phyloP scores from a whole-genome alignment of 2,113 vertebrate genomes.

The Gnathonemus echidnorhynchus region DNA sequence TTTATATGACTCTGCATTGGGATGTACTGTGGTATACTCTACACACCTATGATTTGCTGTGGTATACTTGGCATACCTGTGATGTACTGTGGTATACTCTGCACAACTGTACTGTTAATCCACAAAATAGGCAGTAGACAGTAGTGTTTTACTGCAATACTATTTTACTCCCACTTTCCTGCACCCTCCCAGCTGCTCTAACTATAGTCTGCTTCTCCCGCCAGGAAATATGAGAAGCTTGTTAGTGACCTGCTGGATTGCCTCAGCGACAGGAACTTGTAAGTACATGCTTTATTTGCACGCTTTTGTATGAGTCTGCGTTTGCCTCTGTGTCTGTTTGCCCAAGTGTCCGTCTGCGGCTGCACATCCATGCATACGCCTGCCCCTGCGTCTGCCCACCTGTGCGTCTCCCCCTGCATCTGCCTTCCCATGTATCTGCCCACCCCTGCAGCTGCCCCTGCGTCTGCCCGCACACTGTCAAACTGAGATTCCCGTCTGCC shows the following conservation, averaged over 20 bases:
- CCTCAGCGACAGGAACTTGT: constrained; percentile 85
- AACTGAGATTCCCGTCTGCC: not conserved
- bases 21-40: not conserved
- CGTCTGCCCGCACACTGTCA: not conserved
- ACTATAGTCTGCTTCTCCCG: constrained; percentile 25
- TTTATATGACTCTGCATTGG: no score
- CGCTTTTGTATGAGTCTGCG: not conserved
- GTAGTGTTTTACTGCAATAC: not conserved
- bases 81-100: not conserved
- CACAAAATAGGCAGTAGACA: not conserved
- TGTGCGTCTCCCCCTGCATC: not conserved
- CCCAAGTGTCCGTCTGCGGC: not conserved
- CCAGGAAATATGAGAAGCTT: constrained; percentile 83
- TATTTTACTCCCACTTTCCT: not conserved
- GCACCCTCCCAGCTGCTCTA: not conserved
- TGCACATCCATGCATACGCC: not conserved
- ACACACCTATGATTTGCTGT: not conserved
- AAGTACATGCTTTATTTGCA: constrained; percentile 45
- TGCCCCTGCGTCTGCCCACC: not conserved
- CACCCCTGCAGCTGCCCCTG: not conserved
- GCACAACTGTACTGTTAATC: not conserved
- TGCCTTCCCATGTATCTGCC: no score
- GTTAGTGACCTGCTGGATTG: constrained; percentile 74
- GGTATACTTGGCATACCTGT: not conserved
- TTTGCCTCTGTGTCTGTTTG: not conserved